A percentile compares a stretch with the other conserved stretches of the same genome.
These are phyloP conservation scores for Luidia sarsii DNA, from an alignment of 53 echinoderm and acorn worm genomes.

Conservation along the genomic window DNA sequence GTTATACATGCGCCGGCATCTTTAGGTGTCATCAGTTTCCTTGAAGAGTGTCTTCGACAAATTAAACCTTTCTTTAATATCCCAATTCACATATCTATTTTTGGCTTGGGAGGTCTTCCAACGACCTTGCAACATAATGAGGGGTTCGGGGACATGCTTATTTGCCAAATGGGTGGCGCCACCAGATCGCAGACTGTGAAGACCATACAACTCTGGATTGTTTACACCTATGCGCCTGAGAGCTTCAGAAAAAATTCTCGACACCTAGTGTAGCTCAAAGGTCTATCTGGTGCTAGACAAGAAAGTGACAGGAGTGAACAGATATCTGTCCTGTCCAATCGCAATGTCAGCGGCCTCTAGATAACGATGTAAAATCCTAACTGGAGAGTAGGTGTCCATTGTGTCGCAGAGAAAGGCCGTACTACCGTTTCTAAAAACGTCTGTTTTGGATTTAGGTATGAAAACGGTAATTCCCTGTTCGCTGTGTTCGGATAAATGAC, in stretches of 20 bases:
- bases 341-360: background rate
- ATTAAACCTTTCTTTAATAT: conserved; percentile 1
- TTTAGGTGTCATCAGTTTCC: too few species aligned
- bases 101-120: conserved; percentile 11
- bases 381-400: background rate
- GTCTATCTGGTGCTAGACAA: background rate
- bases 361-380: background rate
- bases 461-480: background rate
- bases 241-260: background rate
- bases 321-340: background rate
- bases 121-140: conserved; percentile 5
- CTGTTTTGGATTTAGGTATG: too few species aligned
- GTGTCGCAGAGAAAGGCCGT: too few species aligned
- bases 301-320: background rate
- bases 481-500: too few species aligned
- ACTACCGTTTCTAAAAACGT: background rate
- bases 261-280: background rate
- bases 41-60: too few species aligned
- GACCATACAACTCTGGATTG: background rate
- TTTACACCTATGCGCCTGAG: background rate
- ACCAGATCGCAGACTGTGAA: conserved; percentile 3
- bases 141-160: conserved; percentile 9
- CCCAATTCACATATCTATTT: background rate
- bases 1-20: too few species aligned
- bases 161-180: conserved; percentile 2